phyloP scores from a whole-genome alignment of 2,113 vertebrate species.

The Gobiocypris rarus region DNA sequence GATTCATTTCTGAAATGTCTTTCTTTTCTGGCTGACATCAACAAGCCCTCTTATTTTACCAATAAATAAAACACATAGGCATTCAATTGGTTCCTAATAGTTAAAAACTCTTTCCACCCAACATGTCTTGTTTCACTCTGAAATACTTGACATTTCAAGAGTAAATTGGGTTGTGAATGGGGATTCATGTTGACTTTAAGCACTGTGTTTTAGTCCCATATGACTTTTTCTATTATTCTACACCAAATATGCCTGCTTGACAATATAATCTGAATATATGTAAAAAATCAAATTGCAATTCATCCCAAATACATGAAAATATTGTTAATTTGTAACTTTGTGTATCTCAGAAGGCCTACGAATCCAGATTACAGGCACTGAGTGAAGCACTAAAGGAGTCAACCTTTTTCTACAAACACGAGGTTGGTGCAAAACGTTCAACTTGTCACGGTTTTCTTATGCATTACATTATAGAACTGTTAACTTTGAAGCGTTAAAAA shows the following conservation, averaged over 20 bases:
- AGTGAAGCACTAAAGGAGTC: slow-evolving; percentile 69
- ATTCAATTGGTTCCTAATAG: not conserved
- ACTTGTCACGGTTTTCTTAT: not conserved
- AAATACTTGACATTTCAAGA: not conserved
- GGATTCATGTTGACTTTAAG: not conserved
- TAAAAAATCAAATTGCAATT: not conserved
- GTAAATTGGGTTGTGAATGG: not conserved
- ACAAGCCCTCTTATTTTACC: not conserved
- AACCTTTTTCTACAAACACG: slow-evolving; percentile 76
- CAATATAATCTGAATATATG: not conserved
- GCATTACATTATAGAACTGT: not conserved
- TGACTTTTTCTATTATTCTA: not conserved
- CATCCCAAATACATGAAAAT: not conserved
- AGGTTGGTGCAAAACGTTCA: slow-evolving; percentile 66
- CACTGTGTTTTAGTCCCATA: not conserved
- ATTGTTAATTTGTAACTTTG: not conserved
- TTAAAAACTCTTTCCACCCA: not conserved
- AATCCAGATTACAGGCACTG: slow-evolving; percentile 74
- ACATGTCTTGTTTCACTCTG: not conserved
- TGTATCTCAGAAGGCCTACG: slow-evolving; percentile 72
- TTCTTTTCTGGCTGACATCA: not conserved
- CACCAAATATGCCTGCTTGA: not conserved
- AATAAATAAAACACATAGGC: not conserved
- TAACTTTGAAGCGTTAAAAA: not conserved
- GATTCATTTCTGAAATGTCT: not conserved